Evolutionary conservation across 2,888 invertebrate species (phyloP).

Genomic region (Junonia oenone): DNA sequence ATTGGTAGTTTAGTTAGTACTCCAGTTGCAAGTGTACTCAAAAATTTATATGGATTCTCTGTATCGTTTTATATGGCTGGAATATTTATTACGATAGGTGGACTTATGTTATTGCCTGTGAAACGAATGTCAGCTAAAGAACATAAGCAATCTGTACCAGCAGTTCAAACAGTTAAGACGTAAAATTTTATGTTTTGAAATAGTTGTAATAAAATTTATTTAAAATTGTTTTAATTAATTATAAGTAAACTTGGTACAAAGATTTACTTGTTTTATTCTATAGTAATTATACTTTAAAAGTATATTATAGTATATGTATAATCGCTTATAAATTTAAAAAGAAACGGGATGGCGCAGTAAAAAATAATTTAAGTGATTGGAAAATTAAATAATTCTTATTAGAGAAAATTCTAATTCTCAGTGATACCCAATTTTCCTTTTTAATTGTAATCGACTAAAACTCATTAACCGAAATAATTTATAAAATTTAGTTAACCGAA

Average conservation of each 20-base stretch:
- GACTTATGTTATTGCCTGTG: slow-evolving; percentile 46
- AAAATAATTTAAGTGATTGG: too few species aligned
- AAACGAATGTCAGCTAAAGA: slow-evolving; percentile 37
- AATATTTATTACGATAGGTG: slow-evolving; percentile 47
- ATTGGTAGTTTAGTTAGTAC: slow-evolving; percentile 60
- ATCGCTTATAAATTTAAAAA: too few species aligned
- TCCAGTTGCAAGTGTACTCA: slow-evolving; percentile 53
- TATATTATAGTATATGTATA: too few species aligned
- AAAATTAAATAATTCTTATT: too few species aligned
- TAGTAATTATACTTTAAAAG: not conserved
- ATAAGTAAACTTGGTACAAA: not conserved
- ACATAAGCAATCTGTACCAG: slow-evolving; percentile 20
- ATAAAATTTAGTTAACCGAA: too few species aligned
- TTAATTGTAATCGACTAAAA: too few species aligned
- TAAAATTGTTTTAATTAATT: not conserved
- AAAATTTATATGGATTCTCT: slow-evolving; percentile 47
- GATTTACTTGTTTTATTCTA: not conserved
- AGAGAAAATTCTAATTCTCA: too few species aligned
- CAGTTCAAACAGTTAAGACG: not conserved
- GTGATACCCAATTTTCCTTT: too few species aligned
- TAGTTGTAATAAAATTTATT: too few species aligned
- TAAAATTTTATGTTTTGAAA: too few species aligned
- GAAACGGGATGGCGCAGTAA: too few species aligned
- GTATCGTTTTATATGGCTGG: slow-evolving; percentile 57
- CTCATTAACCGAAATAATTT: too few species aligned